phyloP scores from a whole-genome alignment of 64 coral and sea anemone species.

The Pocillopora verrucosa region DNA sequence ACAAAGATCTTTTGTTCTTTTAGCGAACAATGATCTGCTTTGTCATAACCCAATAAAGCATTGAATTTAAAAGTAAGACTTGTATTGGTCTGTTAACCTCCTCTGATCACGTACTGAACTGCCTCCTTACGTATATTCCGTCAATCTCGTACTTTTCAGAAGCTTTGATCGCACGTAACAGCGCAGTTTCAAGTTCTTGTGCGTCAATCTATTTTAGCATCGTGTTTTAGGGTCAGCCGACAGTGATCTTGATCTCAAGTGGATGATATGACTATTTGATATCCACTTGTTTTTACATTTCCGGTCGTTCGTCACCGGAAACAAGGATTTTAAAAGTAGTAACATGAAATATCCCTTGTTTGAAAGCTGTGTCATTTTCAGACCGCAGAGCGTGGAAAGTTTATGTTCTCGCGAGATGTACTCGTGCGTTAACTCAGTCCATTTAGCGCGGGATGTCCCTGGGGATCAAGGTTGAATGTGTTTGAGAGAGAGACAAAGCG shows the following conservation, averaged over 20 bases:
- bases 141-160: neutral
- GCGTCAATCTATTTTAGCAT: neutral
- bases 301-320: constrained; percentile 34
- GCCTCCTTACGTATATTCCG: neutral
- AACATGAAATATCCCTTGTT: neutral
- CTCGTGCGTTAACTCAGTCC: no score
- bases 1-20: constrained; percentile 5
- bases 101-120: constrained; percentile 10
- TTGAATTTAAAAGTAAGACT: constrained; percentile 5
- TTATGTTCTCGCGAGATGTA: neutral
- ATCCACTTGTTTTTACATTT: constrained; percentile 10
- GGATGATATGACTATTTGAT: neutral
- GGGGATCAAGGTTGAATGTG: no score
- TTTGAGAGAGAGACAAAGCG: no score
- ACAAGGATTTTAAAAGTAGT: constrained; percentile 11
- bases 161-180: neutral
- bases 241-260: neutral
- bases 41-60: neutral
- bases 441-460: no score
- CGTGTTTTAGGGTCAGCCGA: neutral
- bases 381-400: neutral
- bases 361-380: no score
- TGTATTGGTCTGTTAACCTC: constrained; percentile 7
- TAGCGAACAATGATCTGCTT: neutral
- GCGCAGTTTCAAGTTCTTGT: neutral